Evolutionary conservation across 2,797 vertebrate genomes (phyloP).

Genomic region (Halcyon smyrnensis): DNA sequence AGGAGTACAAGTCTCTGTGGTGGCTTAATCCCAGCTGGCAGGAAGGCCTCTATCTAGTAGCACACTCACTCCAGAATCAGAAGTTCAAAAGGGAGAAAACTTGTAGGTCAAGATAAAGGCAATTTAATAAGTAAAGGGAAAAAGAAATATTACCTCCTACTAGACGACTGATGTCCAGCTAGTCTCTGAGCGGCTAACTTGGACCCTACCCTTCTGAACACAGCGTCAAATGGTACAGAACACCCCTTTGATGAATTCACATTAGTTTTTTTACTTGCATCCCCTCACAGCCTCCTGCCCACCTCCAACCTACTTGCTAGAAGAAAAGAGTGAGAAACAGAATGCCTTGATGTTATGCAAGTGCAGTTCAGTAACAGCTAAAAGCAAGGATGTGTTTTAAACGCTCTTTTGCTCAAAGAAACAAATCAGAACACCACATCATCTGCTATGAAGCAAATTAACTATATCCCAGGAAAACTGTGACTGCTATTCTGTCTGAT

Average conservation of each 20-base stretch:
- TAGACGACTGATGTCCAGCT: background rate
- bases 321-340: background rate
- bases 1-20: too few relatives aligned
- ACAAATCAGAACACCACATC: background rate
- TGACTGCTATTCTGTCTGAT: background rate
- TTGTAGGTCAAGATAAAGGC: too few relatives aligned
- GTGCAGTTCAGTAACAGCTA: background rate
- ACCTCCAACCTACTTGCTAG: background rate
- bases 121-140: too few relatives aligned
- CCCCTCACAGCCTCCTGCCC: background rate
- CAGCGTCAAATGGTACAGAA: background rate
- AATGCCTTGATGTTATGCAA: background rate
- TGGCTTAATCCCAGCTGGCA: too few relatives aligned
- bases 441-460: background rate
- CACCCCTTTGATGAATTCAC: background rate
- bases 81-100: too few relatives aligned
- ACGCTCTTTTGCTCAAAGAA: background rate
- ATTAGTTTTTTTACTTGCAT: background rate
- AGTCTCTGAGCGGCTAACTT: accelerated
- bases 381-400: background rate
- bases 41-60: too few relatives aligned
- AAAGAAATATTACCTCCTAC: background rate
- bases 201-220: background rate
- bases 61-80: too few relatives aligned
- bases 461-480: background rate